Percentiles rank a stretch among this genome's conserved stretches.
Evolutionary conservation across 2,888 invertebrate genomes (phyloP).

Genomic region (Abscondita cerata): DNA sequence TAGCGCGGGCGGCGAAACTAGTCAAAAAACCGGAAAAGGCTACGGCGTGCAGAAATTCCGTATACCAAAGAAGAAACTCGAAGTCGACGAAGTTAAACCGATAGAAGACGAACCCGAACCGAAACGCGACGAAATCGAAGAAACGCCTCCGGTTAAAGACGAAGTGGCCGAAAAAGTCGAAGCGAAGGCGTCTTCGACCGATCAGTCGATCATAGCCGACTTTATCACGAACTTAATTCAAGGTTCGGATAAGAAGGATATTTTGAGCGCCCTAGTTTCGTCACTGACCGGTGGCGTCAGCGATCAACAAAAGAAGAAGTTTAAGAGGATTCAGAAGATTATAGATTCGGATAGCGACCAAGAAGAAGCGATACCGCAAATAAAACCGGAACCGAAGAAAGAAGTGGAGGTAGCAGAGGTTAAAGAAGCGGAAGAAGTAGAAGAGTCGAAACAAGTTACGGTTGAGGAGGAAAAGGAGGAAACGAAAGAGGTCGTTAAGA

Average conservation of each 20-base stretch:
- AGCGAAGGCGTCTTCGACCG: constrained; percentile 32
- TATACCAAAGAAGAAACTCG: constrained; percentile 61
- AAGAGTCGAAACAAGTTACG: constrained; percentile 25
- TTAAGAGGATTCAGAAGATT: constrained; percentile 65
- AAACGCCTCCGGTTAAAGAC: constrained; percentile 3
- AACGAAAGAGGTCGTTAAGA: not conserved
- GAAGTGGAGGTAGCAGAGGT: constrained; percentile 53
- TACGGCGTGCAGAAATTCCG: constrained; percentile 62
- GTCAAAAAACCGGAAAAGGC: constrained; percentile 57
- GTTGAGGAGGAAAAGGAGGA: constrained; percentile 1
- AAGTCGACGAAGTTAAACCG: constrained; percentile 51
- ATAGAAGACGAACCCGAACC: constrained; percentile 55
- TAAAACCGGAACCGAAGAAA: constrained; percentile 19
- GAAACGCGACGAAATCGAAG: constrained; percentile 16
- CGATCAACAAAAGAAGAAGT: constrained; percentile 60
- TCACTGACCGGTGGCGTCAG: constrained; percentile 47
- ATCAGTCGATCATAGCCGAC: constrained; percentile 47
- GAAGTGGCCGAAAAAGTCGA: constrained; percentile 24
- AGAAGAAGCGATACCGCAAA: constrained; percentile 36
- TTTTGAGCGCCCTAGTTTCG: constrained; percentile 46
- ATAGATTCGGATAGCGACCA: constrained; percentile 62
- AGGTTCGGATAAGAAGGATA: constrained; percentile 45
- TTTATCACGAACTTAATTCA: constrained; percentile 48
- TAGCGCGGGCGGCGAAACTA: constrained; percentile 52
- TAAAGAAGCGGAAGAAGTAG: constrained; percentile 36